Percentiles rank a stretch among this genome's conserved stretches.
Conservation (phyloP, 2,888 invertebrate species). For the Pollenia amentaria region DNA sequence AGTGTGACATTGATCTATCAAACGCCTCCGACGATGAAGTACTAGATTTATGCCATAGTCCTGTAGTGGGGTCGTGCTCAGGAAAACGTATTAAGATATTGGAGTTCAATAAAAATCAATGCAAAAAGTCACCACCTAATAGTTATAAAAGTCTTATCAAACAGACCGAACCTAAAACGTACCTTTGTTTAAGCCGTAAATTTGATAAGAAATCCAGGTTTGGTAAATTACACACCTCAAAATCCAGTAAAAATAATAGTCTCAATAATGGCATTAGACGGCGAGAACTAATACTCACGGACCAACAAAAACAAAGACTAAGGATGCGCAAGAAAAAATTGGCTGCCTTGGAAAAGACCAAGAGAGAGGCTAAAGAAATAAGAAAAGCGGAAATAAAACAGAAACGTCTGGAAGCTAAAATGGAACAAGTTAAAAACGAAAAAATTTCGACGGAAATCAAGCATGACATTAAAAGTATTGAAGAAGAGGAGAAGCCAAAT, state of each 20-base stretch:
- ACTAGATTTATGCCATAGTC: conserved; percentile 76
- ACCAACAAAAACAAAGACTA: conserved; percentile 81
- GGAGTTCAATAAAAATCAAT: conserved; percentile 78
- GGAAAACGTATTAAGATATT: conserved; percentile 81
- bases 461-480: conserved; percentile 7
- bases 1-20: conserved; percentile 74
- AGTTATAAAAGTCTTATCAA: conserved; percentile 84
- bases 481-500: conserved; percentile 54
- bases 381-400: conserved; percentile 73
- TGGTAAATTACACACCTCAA: conserved; percentile 78
- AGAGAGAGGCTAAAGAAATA: conserved; percentile 77
- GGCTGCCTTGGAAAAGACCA: conserved; percentile 77
- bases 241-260: conserved; percentile 75
- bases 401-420: conserved; percentile 72
- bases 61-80: conserved; percentile 61
- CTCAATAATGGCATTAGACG: conserved; percentile 76
- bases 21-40: conserved; percentile 76
- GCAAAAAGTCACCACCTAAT: conserved; percentile 82
- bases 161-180: conserved; percentile 83
- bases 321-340: conserved; percentile 79
- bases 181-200: conserved; percentile 82
- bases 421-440: conserved; percentile 48
- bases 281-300: conserved; percentile 81
- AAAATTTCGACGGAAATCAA: conserved; percentile 33
- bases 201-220: conserved; percentile 81